These are phyloP conservation scores for Strigops habroptila DNA, from an alignment of 2,113 vertebrate species.

Conservation along the genomic window DNA sequence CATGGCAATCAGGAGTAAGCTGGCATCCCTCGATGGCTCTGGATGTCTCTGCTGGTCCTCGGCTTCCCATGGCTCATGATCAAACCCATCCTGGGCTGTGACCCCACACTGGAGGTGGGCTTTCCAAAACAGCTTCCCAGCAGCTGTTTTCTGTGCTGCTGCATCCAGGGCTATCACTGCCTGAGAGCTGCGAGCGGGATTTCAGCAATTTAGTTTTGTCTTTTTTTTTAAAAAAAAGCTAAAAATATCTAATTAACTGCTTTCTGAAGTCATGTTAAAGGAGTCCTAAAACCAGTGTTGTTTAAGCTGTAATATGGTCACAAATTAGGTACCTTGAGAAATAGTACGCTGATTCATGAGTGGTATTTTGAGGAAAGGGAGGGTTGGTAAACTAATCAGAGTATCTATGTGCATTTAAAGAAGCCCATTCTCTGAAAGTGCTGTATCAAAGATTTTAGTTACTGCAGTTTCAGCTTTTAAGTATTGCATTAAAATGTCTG, in stretches of 20 bases:
- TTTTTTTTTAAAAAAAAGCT: background rate
- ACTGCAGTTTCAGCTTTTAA: background rate
- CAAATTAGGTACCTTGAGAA: background rate
- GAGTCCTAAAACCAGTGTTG: background rate
- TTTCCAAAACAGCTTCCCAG: background rate
- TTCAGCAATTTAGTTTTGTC: background rate
- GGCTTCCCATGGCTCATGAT: accelerated
- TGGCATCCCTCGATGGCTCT: background rate
- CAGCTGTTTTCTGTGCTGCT: background rate
- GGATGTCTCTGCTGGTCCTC: background rate
- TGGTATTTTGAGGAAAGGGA: background rate
- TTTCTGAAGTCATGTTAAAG: background rate
- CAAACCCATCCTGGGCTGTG: background rate
- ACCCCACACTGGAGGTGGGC: background rate
- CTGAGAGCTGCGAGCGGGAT: background rate
- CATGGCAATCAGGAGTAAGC: background rate
- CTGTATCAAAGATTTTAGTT: background rate
- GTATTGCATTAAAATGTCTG: background rate
- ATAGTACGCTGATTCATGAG: background rate
- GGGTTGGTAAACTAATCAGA: background rate
- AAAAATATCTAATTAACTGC: background rate
- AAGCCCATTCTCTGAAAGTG: background rate
- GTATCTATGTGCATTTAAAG: background rate
- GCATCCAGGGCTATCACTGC: no score
- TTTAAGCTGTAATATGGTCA: background rate